Base-by-base conservation (phyloP, 2,888 invertebrate species). In the Andrena camellia region DNA sequence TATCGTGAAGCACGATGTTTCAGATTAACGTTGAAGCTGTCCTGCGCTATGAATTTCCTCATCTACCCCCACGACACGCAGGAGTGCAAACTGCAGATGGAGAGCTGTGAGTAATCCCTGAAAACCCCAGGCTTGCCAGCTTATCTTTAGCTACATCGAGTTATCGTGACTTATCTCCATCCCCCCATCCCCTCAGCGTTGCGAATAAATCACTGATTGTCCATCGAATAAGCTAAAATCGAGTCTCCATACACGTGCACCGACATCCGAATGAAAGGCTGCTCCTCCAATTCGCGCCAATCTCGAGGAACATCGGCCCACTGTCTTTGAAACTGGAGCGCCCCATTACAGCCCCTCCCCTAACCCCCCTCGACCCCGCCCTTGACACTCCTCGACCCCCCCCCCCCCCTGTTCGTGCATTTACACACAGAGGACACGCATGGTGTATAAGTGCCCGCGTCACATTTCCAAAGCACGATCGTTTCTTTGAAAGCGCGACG, bases 1-100 rank as follows among this genome's bases (percentile, higher is more conserved):
- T 57, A 26, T 10, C 23, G 23, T 0, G 57, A 26, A 23, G 10
- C 26, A 23, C 23, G 23, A 59, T 80, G 78, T 81, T 95, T 68
- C 92, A 96, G 96, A 91, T 93, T 98, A 88, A 98, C 98, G 0
- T 94, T 98, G 83, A 97, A 97, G 86, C 94, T 99, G 48, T 98
- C 98, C 0, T 99, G 98, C 91, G 98, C 98, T 0, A 99, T 99
- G 98, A 98, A 98, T 94, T 98, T 98, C 93, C 96, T 98, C 91
- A 97, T 98, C 91, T 99, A 98, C 94, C 98, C 98, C 0, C 98
- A 98, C 92, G 98, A 98, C 92, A 98, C 98, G 0, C 98, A 99
- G 94, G 98, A 98, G 93, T 99, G 98, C 93, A 98, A 98, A 94
- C 95, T 98, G 83, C 98, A 98, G 95, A 98, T 98, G 97, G 98